Conservation (phyloP, 2,113 vertebrate species). For the Bettongia penicillata region DNA sequence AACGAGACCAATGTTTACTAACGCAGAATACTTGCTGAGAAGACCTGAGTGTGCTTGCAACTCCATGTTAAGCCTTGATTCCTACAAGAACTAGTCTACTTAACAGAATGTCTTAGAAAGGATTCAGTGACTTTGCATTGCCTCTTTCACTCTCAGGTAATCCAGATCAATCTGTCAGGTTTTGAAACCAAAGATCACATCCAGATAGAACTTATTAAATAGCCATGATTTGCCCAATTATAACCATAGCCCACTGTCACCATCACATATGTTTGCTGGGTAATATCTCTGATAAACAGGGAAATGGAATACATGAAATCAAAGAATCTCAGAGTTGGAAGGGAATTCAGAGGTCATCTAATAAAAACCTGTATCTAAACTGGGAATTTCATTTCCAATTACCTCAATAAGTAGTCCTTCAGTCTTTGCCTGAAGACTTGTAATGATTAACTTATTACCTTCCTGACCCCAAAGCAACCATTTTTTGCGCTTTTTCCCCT, state of each 20-base stretch:
- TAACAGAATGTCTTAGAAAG: background rate
- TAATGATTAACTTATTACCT: background rate
- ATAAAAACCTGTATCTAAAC: background rate
- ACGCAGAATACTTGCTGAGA: slow-evolving; percentile 3
- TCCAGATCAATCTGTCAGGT: slow-evolving; percentile 30
- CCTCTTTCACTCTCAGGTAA: background rate
- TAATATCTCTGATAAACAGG: slow-evolving; percentile 39
- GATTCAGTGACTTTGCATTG: slow-evolving; percentile 15
- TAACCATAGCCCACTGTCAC: slow-evolving; percentile 65
- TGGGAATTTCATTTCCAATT: background rate
- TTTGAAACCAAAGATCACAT: slow-evolving; percentile 35
- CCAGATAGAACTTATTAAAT: slow-evolving; percentile 47
- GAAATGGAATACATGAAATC: background rate
- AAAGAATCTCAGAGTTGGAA: background rate
- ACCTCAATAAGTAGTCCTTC: background rate
- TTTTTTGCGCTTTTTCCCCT: background rate
- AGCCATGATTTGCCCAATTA: slow-evolving; percentile 65
- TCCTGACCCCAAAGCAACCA: background rate
- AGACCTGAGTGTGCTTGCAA: slow-evolving; percentile 30
- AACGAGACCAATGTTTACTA: background rate
- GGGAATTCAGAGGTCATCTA: background rate
- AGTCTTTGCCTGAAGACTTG: background rate
- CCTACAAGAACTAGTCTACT: slow-evolving; percentile 18
- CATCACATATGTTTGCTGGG: slow-evolving; percentile 63
- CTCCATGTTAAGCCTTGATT: slow-evolving; percentile 25